These are phyloP conservation scores for Ranitomeya imitator DNA, from an alignment of 2,113 vertebrate species.

Conservation along the genomic window DNA sequence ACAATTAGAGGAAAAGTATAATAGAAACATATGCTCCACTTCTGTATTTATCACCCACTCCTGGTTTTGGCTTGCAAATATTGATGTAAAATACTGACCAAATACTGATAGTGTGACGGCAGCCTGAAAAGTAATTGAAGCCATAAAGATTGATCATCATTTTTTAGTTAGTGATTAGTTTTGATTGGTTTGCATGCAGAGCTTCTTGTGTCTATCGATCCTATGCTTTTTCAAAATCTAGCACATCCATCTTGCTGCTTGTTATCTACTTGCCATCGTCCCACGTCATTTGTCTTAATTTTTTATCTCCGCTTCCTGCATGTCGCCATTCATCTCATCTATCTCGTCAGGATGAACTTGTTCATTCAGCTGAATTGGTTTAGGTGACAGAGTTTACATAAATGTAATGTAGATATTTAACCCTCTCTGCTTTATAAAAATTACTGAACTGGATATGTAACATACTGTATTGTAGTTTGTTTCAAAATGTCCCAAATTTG, in stretches of 20 bases:
- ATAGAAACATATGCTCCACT: too few relatives aligned
- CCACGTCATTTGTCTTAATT: slow-evolving; percentile 56
- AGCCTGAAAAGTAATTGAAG: slow-evolving; percentile 53
- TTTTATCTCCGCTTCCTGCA: slow-evolving; percentile 57
- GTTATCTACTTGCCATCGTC: slow-evolving; percentile 57
- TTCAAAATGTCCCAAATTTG: background rate
- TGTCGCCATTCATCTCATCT: slow-evolving; percentile 54
- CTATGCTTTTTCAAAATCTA: slow-evolving; percentile 47
- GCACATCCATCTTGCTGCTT: slow-evolving; percentile 56
- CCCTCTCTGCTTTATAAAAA: background rate
- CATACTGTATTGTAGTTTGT: background rate
- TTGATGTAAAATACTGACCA: too few relatives aligned
- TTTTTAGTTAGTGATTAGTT: slow-evolving; percentile 56
- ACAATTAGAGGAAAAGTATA: too few relatives aligned
- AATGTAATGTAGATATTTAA: slow-evolving; percentile 48
- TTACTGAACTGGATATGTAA: background rate
- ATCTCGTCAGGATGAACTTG: slow-evolving; percentile 53
- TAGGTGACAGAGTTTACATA: slow-evolving; percentile 51
- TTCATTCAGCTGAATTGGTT: slow-evolving; percentile 57
- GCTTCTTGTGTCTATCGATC: slow-evolving; percentile 55
- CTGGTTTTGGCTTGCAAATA: too few relatives aligned
- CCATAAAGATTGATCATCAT: slow-evolving; percentile 57
- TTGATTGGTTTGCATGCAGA: slow-evolving; percentile 56
- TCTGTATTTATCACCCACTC: too few relatives aligned
- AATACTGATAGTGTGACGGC: too few relatives aligned